Conservation (phyloP, 2,888 invertebrate genomes). For the Apodemia duryi region DNA sequence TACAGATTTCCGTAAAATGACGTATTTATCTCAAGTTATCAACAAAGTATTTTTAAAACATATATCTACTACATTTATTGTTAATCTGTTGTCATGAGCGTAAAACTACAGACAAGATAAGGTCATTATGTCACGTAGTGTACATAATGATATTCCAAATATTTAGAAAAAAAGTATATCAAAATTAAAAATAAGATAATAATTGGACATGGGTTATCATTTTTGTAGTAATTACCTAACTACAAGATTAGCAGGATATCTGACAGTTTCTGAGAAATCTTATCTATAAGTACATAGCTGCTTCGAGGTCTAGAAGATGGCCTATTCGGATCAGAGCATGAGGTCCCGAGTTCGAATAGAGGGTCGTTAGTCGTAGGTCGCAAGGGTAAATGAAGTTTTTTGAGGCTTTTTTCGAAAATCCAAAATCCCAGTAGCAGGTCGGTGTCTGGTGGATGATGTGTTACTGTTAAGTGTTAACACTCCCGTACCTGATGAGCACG, state of each 20-base stretch:
- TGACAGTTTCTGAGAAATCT: not conserved
- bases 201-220: not conserved
- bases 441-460: too few species aligned
- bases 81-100: slow-evolving; percentile 5
- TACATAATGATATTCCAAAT: not conserved
- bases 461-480: too few species aligned
- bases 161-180: not conserved
- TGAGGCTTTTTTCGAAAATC: too few species aligned
- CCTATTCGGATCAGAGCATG: too few species aligned
- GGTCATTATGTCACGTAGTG: not conserved
- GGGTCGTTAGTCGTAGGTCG: too few species aligned
- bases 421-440: too few species aligned
- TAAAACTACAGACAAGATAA: slow-evolving; percentile 1
- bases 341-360: too few species aligned
- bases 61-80: not conserved
- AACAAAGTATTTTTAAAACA: not conserved
- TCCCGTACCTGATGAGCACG: too few species aligned
- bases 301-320: too few species aligned
- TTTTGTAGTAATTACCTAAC: not conserved
- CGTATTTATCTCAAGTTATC: not conserved
- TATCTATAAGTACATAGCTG: not conserved
- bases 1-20: not conserved
- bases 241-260: slow-evolving; percentile 3
- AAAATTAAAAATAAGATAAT: slow-evolving; percentile 9
- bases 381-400: too few species aligned